Base-by-base conservation (phyloP, 2,888 invertebrate genomes). In the Drosophila setosimentum region DNA sequence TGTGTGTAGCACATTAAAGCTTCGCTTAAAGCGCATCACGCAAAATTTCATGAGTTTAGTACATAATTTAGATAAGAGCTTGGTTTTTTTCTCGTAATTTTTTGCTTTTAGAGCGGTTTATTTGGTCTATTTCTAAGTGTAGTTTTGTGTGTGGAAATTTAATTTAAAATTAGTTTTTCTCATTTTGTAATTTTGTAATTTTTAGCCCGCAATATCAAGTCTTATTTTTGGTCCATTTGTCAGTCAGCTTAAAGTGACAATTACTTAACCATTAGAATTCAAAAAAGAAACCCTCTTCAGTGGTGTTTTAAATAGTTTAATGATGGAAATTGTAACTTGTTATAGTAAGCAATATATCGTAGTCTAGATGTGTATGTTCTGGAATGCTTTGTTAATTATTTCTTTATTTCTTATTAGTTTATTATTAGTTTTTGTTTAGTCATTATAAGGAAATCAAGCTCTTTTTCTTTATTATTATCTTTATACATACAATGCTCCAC, bases 51-150 rank as follows among this genome's bases (percentile, higher is more conserved):
- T 40, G 68, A 71, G 40, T 80, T 73, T 72, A 60, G 62, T 68
- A 63, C 70, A 83, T 84, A 66, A 76, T 81, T 81, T 74, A 80
- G 76, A 79, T 81, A 81, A 77, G 48, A 50, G 48, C 55, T 40
- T 45, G 13, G 32, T 51, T 21, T 33, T 21, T n/a, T 13, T 13
- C 18, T 35, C 0, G 0, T 35, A 18, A 7, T 13, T 13, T 21
- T 8, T 16, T 1, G 11, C 6, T 33, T 13, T 40, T 35, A 24
- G 29, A 24, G 24, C 16, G 21, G 21, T 21, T 48, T 29, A 37
- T 21, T 10, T 24, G 6, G 16, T 51, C 11, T 29, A 24, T n/a
- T 45, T 29, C 32, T 7, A 11, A 37, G n/a, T 21, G 62, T 48
- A 64, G 63, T 73, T 73, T 68, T 64, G 55, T 42, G 71, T 27